These are phyloP conservation scores for Notodromas monacha DNA, from an alignment of 2,888 invertebrate species.

Conservation along the genomic window DNA sequence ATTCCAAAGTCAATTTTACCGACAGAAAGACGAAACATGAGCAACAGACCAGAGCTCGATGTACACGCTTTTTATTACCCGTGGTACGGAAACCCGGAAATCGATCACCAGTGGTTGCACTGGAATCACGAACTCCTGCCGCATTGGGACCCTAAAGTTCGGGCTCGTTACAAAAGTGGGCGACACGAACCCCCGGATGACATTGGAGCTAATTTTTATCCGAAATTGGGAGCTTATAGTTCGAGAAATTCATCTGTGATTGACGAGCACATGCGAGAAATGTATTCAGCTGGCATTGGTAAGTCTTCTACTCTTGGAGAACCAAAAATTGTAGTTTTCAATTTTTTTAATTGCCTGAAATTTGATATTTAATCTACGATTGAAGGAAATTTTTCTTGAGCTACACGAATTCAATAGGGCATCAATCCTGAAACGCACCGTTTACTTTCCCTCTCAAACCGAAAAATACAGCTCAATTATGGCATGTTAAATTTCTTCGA, in stretches of 20 bases:
- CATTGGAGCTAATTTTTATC: conserved; percentile 22
- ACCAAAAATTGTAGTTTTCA: background rate
- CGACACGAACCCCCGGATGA: conserved; percentile 22
- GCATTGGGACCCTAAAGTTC: background rate
- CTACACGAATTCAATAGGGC: too few relatives aligned
- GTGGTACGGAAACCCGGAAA: conserved; percentile 14
- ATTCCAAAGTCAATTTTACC: too few relatives aligned
- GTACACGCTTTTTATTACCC: conserved; percentile 19
- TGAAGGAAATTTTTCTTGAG: too few relatives aligned
- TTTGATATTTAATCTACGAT: too few relatives aligned
- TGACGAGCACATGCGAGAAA: conserved; percentile 25
- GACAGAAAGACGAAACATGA: too few relatives aligned
- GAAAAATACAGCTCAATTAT: too few relatives aligned
- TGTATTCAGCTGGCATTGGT: conserved; percentile 23
- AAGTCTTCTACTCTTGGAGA: conserved; percentile 7
- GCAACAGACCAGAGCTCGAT: too few relatives aligned
- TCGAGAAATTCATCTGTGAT: conserved; percentile 20
- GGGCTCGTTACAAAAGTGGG: too few relatives aligned
- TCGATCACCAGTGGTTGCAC: conserved; percentile 9
- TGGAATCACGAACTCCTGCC: conserved; percentile 9
- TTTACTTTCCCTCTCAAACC: too few relatives aligned
- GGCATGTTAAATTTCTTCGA: too few relatives aligned
- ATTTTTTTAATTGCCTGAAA: too few relatives aligned
- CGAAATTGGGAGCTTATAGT: conserved; percentile 22
- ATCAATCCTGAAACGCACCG: too few relatives aligned